Evolutionary conservation across 2,797 vertebrate genomes (phyloP).

Genomic region (Acrossocheilus fasciatus): DNA sequence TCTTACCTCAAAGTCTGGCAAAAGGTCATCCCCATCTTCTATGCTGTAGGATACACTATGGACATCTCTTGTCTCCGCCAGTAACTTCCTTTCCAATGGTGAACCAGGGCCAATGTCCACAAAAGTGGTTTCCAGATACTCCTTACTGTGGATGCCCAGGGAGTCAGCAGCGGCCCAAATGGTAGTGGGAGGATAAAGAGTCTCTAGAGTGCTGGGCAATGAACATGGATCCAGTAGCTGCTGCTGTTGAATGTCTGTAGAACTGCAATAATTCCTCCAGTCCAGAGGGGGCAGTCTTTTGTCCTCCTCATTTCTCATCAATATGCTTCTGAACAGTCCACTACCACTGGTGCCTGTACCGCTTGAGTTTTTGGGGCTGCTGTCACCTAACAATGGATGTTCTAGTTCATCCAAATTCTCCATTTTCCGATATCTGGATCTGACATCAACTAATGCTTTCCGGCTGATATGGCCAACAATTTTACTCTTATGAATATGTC

Average conservation of each 20-base stretch:
- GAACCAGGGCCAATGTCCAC: conserved; percentile 80
- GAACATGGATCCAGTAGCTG: conserved; percentile 83
- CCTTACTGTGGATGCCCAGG: conserved; percentile 76
- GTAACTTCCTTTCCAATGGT: conserved; percentile 78
- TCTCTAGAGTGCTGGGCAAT: conserved; percentile 78
- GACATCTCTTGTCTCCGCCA: conserved; percentile 79
- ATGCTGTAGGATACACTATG: conserved; percentile 83
- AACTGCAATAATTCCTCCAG: conserved; percentile 75
- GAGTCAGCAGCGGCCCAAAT: conserved; percentile 78
- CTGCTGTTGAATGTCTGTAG: conserved; percentile 76
- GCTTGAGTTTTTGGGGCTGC: conserved; percentile 63
- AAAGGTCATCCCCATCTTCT: conserved; percentile 83
- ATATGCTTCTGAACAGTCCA: conserved; percentile 71
- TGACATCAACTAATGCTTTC: conserved; percentile 15
- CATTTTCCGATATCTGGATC: conserved; percentile 69
- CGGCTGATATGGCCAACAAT: background rate
- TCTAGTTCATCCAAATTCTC: conserved; percentile 84
- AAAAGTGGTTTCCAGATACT: conserved; percentile 86
- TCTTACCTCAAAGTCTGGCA: conserved; percentile 81
- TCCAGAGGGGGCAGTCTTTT: conserved; percentile 70
- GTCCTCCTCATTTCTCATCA: conserved; percentile 80
- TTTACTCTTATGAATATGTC: conserved; percentile 6
- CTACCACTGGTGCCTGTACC: conserved; percentile 22
- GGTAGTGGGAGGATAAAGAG: conserved; percentile 73
- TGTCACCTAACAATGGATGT: conserved; percentile 82